phyloP scores from a whole-genome alignment of 2,797 vertebrate species.

The Sebastes trivittatus region DNA sequence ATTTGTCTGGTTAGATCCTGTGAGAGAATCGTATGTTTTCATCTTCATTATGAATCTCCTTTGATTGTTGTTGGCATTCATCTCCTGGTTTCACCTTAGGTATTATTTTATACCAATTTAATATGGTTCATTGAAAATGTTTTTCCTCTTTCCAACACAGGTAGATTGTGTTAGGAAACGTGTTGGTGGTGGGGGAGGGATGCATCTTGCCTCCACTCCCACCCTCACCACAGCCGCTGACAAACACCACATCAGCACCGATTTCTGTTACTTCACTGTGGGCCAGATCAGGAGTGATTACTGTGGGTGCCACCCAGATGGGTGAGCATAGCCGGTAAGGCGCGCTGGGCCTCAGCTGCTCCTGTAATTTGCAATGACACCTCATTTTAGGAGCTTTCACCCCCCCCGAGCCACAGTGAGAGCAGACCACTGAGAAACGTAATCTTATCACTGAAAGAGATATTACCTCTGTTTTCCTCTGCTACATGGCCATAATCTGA shows the following conservation, averaged over 20 bases:
- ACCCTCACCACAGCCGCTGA: constrained; percentile 49
- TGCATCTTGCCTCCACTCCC: background rate
- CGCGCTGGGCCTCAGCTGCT: constrained; percentile 78
- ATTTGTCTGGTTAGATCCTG: background rate
- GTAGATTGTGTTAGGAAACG: background rate
- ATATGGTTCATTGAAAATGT: background rate
- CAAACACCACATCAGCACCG: constrained; percentile 89
- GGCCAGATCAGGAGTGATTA: constrained; percentile 90
- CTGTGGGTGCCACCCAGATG: constrained; percentile 85
- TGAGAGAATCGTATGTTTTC: background rate
- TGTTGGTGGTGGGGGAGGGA: background rate
- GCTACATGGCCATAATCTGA: constrained; percentile 12
- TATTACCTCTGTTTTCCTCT: constrained; percentile 74
- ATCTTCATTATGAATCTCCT: background rate
- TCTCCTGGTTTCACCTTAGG: background rate
- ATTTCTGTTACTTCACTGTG: constrained; percentile 85
- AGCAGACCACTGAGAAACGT: constrained; percentile 52
- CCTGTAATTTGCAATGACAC: constrained; percentile 94
- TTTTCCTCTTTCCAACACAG: background rate
- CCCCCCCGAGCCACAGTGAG: constrained; percentile 42
- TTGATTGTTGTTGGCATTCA: background rate
- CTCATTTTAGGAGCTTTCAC: constrained; percentile 90
- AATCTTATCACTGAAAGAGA: constrained; percentile 81
- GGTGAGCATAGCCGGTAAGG: constrained; percentile 83
- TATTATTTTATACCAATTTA: background rate